Conservation (phyloP, 2,113 vertebrate species). For the Xenopus borealis region DNA sequence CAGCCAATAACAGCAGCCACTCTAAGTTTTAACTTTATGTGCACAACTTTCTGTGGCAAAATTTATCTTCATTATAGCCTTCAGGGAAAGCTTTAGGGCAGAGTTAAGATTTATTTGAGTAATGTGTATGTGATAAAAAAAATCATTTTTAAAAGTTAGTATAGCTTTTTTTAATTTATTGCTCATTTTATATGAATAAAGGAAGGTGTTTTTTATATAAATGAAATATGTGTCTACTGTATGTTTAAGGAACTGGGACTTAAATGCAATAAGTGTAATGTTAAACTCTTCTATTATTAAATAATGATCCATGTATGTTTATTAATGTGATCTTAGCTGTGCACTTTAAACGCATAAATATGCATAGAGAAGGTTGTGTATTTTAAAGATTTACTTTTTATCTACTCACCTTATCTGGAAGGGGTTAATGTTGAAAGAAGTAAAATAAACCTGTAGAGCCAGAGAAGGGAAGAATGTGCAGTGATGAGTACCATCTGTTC, state of each 20-base stretch:
- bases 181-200: not conserved
- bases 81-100: not conserved
- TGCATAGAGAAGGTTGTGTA: not conserved
- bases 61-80: slow-evolving; percentile 28
- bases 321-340: too few species aligned
- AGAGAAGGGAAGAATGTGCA: slow-evolving; percentile 56
- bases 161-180: not conserved
- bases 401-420: not conserved
- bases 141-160: not conserved
- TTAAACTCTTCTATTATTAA: too few species aligned
- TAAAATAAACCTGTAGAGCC: slow-evolving; percentile 58
- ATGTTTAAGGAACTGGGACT: too few species aligned
- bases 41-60: not conserved
- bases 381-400: not conserved
- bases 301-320: too few species aligned
- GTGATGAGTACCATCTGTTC: slow-evolving; percentile 67
- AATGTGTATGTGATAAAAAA: not conserved
- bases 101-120: slow-evolving; percentile 7
- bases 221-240: not conserved
- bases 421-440: not conserved
- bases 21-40: slow-evolving; percentile 16
- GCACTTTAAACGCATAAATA: not conserved
- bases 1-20: not conserved
- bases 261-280: too few species aligned
- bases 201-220: not conserved